These are phyloP conservation scores for Argyrosomus japonicus DNA, from an alignment of 2,113 vertebrate species.

Conservation along the genomic window DNA sequence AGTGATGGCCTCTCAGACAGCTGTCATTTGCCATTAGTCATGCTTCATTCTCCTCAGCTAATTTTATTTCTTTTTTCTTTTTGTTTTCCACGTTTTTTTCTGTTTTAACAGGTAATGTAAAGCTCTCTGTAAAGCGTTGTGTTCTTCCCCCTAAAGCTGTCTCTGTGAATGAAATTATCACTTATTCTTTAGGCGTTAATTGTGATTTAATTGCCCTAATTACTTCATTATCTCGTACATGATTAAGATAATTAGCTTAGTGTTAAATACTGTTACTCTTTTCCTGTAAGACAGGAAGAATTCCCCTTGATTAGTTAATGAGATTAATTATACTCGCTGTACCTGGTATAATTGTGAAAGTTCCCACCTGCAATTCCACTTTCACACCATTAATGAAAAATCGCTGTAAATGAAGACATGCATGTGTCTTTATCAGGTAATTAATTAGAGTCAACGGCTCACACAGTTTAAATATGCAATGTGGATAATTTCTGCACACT, in stretches of 20 bases:
- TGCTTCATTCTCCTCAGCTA: constrained; percentile 56
- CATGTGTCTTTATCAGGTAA: constrained; percentile 72
- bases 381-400: constrained; percentile 78
- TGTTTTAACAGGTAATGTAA: constrained; percentile 35
- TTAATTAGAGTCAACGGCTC: constrained; percentile 69
- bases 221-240: constrained; percentile 75
- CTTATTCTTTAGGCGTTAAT: constrained; percentile 77
- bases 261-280: constrained; percentile 81
- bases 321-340: constrained; percentile 82
- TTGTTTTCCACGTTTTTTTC: constrained; percentile 25
- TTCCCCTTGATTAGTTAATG: constrained; percentile 82
- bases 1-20: constrained; percentile 79
- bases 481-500: constrained; percentile 47
- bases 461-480: constrained; percentile 70
- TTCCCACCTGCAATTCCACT: constrained; percentile 84
- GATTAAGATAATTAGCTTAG: constrained; percentile 82
- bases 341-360: constrained; percentile 85
- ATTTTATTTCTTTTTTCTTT: constrained; percentile 69
- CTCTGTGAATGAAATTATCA: constrained; percentile 61
- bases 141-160: constrained; percentile 33
- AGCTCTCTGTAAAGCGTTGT: constrained; percentile 10
- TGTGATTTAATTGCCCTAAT: constrained; percentile 84
- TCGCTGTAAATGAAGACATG: constrained; percentile 66
- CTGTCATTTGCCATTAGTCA: constrained; percentile 82
- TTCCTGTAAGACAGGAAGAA: constrained; percentile 65